A percentile compares a stretch with the other conserved stretches of the same genome.
These are phyloP conservation scores for Anastrepha ludens DNA, from an alignment of 1,140 invertebrate species.

Conservation along the genomic window DNA sequence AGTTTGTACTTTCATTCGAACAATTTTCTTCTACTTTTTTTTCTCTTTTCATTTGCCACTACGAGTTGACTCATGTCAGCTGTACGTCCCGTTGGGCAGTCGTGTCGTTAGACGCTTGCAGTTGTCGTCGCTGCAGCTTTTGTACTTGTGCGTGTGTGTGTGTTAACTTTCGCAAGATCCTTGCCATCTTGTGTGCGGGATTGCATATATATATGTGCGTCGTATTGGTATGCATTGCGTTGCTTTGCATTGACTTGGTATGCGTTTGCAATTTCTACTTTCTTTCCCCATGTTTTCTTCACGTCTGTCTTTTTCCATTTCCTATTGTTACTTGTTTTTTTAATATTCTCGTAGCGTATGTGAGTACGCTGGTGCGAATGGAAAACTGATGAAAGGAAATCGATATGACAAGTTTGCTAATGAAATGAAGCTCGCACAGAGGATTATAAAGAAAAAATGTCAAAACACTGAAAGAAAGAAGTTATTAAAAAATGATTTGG, in stretches of 20 bases:
- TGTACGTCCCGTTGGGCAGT: conserved; percentile 22
- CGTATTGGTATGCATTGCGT: background rate
- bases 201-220: background rate
- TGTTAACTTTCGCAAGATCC: background rate
- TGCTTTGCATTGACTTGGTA: background rate
- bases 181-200: background rate
- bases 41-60: background rate
- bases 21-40: background rate
- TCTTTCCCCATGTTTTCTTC: conserved; percentile 16
- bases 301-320: conserved; percentile 19
- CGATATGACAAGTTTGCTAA: conserved; percentile 50
- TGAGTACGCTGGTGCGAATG: background rate
- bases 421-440: conserved; percentile 38
- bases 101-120: background rate
- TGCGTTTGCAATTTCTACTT: conserved; percentile 38
- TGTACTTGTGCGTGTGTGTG: background rate
- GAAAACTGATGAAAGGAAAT: conserved; percentile 45
- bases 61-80: conserved; percentile 30
- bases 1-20: background rate
- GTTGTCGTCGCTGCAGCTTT: background rate
- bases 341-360: background rate
- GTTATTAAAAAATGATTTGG: no score
- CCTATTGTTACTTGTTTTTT: background rate
- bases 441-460: background rate
- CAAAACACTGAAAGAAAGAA: no score